Conservation (phyloP, 2,888 invertebrate species). For the Linyphia triangularis region DNA sequence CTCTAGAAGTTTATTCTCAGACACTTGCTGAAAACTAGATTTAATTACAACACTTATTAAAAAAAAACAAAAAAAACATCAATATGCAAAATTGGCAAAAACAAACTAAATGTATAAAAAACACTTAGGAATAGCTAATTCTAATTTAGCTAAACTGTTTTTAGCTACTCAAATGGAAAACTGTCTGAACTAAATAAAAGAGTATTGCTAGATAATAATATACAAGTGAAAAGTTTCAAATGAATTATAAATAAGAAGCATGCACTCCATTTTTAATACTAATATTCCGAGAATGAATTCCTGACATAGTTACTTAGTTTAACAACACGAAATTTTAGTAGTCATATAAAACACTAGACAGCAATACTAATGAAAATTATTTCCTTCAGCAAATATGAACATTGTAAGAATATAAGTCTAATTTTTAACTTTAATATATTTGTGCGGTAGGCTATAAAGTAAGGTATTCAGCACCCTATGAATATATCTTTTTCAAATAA, state of each 20-base stretch:
- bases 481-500: not conserved
- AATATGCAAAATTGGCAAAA: not conserved
- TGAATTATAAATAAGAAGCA: not conserved
- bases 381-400: not conserved
- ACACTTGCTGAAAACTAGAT: not conserved
- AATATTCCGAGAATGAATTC: not conserved
- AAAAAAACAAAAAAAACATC: not conserved
- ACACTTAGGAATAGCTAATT: not conserved
- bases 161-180: not conserved
- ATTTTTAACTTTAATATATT: not conserved
- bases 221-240: not conserved
- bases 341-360: slow-evolving; percentile 3
- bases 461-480: not conserved
- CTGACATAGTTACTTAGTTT: not conserved
- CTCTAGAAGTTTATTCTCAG: not conserved
- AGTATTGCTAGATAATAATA: not conserved
- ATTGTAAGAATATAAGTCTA: not conserved
- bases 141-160: not conserved
- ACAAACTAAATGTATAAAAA: not conserved
- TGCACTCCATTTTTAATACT: not conserved
- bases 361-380: not conserved
- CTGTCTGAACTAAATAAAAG: not conserved
- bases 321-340: not conserved
- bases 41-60: not conserved
- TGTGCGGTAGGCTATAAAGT: not conserved